Base-by-base conservation (phyloP, 2,888 invertebrate genomes). In the Drosophila tanythrix region DNA sequence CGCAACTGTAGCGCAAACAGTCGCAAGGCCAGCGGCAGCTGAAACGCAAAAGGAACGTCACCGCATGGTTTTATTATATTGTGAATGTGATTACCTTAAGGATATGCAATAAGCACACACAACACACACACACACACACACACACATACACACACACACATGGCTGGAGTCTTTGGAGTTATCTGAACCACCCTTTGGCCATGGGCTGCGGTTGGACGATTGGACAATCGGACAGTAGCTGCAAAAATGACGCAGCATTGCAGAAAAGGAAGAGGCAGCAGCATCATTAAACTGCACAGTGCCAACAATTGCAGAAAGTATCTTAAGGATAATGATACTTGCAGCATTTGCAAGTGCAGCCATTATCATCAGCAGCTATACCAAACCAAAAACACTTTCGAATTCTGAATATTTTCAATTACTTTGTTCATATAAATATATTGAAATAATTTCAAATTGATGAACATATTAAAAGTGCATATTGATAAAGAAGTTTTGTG, bases 21-120 rank as follows among this genome's bases (percentile, higher is more conserved):
- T 18, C 67, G 52, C 69, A 57, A 74, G 84, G 71, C 87, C 79
- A 72, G 75, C 77, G 77, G 85, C 88, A 69, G 90, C 68, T 74
- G 79, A 63, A 83, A 81, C 79, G 87, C 84, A 87, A 79, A 83
- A 76, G 84, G 65, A 79, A 86, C 81, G 81, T 81, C 85, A 88
- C 92, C 90, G 90, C 92, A 91, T 88, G 91, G 84, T 92, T 92
- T 91, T 91, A 91, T 92, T 91, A 91, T 89, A 87, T 82, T 89
- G 86, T 86, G 90, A 89, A 88, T 88, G 90, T 88, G 88, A 88
- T 89, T 88, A 90, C 88, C 90, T 89, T 89, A 88, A 88, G 90
- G 90, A 90, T 89, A 89, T 84, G 86, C 85, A 89, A 87, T 88
- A 87, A 90, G 82, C 72, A 79, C 87, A 88, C 82, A 73, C 73